Evolutionary conservation across 2,113 vertebrate species (phyloP), one percentile per base, ranked within the genome.

Genomic region (Gymnocephalus cernua): DNA sequence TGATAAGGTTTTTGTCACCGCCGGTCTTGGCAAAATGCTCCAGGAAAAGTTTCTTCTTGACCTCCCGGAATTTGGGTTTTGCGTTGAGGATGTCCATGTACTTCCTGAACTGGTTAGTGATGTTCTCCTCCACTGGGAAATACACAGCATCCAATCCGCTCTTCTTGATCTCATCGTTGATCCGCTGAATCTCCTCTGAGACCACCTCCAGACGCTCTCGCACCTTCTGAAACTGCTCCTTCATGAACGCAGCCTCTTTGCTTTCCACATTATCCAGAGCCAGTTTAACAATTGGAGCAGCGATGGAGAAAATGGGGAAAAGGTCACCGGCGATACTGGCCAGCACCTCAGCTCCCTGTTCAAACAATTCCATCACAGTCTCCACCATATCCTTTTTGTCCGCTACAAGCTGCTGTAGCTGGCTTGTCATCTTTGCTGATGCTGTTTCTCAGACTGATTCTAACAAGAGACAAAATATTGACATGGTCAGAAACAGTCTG

Each of bases 11-110:
- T 76, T 95, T 95, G 51, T 95, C 94, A 0, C 94, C 95, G 0
- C 92, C 94, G 0, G 91, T 93, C 48, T 78, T 95, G 53, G 45
- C 85, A 13, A 95, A 96, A 76, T 96, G 94, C 0, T 95, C 92
- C 85, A 96, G 67, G 77, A 96, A 96, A 2, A 84, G 77, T 85
- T 95, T 95, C 89, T 95, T 96, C 86, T 96, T 94, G 38, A 93
- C 95, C 16, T 96, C 94, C 41, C 91, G 14, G 84, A 91, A 96
- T 77, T 95, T 90, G 3, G 95, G 92, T 53, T 94, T 96, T 77
- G 95, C 94, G 2, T 95, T 95, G 23, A 96, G 94, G 85, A 96
- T 94, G 84, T 95, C 95, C 95, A 96, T 95, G 90, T 95, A 96
- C 79, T 96, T 96, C 75, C 95, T 92, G 86, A 96, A 96, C 85